A percentile compares a stretch with the other conserved stretches of the same genome.
phyloP scores from a whole-genome alignment of 2,888 invertebrate species.

The Calameuta pallipes region DNA sequence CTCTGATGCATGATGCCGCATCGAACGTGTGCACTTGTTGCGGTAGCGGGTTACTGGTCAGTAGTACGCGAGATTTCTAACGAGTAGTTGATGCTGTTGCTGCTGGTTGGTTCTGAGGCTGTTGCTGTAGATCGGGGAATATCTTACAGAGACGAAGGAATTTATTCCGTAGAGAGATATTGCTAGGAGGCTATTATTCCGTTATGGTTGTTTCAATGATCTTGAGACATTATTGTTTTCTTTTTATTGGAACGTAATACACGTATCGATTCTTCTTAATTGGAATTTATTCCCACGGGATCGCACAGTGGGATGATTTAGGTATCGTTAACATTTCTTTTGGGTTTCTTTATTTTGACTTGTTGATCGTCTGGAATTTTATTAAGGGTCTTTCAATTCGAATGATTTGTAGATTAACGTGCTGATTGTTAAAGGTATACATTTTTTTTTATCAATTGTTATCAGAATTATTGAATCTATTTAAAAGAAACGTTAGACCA shows the following conservation, averaged over 20 bases:
- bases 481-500: background rate
- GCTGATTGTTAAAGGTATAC: background rate
- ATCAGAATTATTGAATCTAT: background rate
- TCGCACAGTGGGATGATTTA: background rate
- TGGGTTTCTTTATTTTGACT: background rate
- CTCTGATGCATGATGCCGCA: constrained; percentile 47
- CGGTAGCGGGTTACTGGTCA: constrained; percentile 34
- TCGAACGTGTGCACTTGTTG: constrained; percentile 15
- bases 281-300: background rate
- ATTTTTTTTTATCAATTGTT: background rate
- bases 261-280: background rate
- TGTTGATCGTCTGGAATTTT: background rate
- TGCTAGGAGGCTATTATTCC: background rate
- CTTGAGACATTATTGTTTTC: background rate
- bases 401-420: background rate
- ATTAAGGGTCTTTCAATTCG: background rate
- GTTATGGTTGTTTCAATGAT: background rate
- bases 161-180: background rate
- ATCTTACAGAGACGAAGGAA: background rate
- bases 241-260: background rate
- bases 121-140: background rate
- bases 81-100: constrained; percentile 3
- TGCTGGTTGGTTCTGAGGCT: background rate
- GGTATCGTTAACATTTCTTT: background rate
- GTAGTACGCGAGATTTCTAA: constrained; percentile 33